phyloP scores from a whole-genome alignment of 1,140 invertebrate species.

The Cydia pomonella region DNA sequence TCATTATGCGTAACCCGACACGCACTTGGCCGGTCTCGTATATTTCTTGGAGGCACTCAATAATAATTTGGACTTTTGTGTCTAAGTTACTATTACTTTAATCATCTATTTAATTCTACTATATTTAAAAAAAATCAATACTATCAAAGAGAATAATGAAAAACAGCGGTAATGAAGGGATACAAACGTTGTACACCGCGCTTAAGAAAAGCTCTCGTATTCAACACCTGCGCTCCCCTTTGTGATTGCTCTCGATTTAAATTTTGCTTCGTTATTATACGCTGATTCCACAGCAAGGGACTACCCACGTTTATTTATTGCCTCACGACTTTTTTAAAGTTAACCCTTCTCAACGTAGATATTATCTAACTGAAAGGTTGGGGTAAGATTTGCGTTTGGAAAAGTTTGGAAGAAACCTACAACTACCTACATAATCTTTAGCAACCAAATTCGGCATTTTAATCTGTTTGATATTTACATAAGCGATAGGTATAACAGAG shows the following conservation, averaged over 20 bases:
- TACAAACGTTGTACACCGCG: background rate
- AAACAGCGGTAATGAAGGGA: background rate
- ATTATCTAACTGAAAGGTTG: background rate
- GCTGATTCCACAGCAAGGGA: constrained; percentile 5
- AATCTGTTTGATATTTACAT: background rate
- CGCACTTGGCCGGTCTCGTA: no score
- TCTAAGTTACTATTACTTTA: no score
- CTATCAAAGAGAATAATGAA: background rate
- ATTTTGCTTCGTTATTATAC: constrained; percentile 48
- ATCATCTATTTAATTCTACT: no score
- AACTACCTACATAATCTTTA: background rate
- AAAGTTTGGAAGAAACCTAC: background rate
- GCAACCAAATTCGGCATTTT: background rate
- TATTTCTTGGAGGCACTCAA: no score
- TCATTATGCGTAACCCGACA: no score
- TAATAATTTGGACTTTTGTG: no score
- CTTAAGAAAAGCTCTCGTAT: constrained; percentile 56
- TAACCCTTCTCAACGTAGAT: constrained; percentile 7
- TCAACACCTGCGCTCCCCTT: constrained; percentile 54
- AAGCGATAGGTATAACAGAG: no score
- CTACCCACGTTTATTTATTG: constrained; percentile 16
- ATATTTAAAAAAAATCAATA: background rate
- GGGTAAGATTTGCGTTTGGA: background rate
- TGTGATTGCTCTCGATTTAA: constrained; percentile 55
- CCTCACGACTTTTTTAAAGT: constrained; percentile 5